phyloP scores from a whole-genome alignment of 2,888 invertebrate genomes.

The Acanthosoma haemorrhoidale region DNA sequence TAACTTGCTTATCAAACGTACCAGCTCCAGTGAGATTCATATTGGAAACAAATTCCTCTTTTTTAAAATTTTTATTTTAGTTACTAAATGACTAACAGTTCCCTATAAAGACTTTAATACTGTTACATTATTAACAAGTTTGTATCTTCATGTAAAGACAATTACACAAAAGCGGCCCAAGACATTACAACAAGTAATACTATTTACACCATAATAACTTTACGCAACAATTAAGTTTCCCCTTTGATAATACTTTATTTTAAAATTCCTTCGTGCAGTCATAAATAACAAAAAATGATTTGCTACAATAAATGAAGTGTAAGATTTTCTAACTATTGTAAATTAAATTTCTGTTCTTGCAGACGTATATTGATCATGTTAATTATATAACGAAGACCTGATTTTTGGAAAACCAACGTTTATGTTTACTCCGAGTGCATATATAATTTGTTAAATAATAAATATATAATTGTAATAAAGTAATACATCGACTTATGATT shows the following conservation, averaged over 20 bases:
- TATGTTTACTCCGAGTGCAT: too few relatives aligned
- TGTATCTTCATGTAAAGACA: neutral
- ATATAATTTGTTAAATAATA: neutral
- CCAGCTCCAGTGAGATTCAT: neutral
- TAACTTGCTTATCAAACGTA: neutral
- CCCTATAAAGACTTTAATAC: slow-evolving; percentile 17
- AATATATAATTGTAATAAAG: neutral
- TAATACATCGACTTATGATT: neutral
- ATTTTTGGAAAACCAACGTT: too few relatives aligned
- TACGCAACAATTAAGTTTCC: slow-evolving; percentile 9
- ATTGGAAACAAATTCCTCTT: neutral
- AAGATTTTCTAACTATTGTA: neutral
- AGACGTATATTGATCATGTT: too few relatives aligned
- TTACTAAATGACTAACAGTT: neutral
- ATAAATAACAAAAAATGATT: too few relatives aligned
- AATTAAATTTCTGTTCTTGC: too few relatives aligned
- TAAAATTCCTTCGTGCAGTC: neutral
- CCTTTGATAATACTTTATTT: neutral
- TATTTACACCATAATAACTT: slow-evolving; percentile 35
- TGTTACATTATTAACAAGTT: slow-evolving; percentile 12
- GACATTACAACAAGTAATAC: slow-evolving; percentile 34
- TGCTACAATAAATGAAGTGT: neutral
- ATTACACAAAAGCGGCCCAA: slow-evolving; percentile 37
- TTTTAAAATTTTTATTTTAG: neutral
- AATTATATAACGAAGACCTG: too few relatives aligned